Base-by-base conservation (phyloP, 2,113 vertebrate species). In the Glaucomys volans region DNA sequence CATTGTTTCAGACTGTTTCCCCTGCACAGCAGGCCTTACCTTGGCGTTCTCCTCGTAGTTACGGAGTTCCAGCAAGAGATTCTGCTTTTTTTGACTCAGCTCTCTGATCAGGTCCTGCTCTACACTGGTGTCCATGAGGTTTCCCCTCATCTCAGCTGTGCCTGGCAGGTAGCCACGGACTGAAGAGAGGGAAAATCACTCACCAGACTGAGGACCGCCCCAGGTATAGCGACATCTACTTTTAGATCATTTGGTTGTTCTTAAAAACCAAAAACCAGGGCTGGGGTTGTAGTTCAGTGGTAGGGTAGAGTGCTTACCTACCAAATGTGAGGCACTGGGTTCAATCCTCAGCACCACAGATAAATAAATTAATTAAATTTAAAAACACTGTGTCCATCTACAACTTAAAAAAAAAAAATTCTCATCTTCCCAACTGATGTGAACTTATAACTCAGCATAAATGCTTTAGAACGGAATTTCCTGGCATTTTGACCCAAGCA, bases 131-230 rank as follows among this genome's bases (percentile, higher is more conserved):
- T 99, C 99, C 99, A 99, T 99, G 4, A 99, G 98, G 96, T 98
- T 99, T 72, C 99, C 99, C 93, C 99, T 99, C 95, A 99, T 98
- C 77, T 99, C 99, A 71, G 99, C 99, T 22, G 98, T 98, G 95
- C 99, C 99, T 20, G 99, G 99, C 90, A 99, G 98, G 96, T 99
- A 99, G 77, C 99, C 99, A 32, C 99, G 99, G 14, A 99, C 99
- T 99, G 95, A 24, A 96, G 28, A 57, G 67, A 97, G 95, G 95
- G 54, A 93, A 94, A 57, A 17, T 22, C 3, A 35, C 2, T 85
- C 47, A 90, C 40, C 40, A 30, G 2, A 35, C 12, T n/a, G 44
- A 37, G 18, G 30, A 26, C 28, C 2, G 42, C 1, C 40, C 64
- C 37, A 50, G 5, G 42, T 3, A 40, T 0, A 57, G 69, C 13